Conservation (phyloP, 2,113 vertebrate genomes). For the Eulemur rufifrons region DNA sequence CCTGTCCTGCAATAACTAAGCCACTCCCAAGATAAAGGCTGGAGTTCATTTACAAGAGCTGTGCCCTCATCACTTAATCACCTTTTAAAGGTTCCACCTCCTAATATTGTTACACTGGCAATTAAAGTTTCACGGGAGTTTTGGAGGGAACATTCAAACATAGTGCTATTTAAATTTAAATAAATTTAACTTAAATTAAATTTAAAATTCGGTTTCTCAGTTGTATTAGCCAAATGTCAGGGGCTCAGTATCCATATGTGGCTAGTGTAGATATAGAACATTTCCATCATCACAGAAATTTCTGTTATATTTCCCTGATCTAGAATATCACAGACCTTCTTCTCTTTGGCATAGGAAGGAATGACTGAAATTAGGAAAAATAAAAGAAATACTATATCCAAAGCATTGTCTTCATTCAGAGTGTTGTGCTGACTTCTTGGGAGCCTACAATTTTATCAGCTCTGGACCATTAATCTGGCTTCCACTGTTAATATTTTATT, state of each 20-base stretch:
- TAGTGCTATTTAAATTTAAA: not conserved
- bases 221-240: not conserved
- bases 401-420: not conserved
- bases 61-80: not conserved
- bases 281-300: not conserved
- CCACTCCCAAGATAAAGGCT: not conserved
- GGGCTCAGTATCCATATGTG: not conserved
- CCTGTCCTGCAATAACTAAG: not conserved
- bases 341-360: not conserved
- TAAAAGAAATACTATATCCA: not conserved
- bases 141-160: not conserved
- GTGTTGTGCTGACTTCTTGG: not conserved
- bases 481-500: constrained; percentile 31
- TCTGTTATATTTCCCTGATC: not conserved
- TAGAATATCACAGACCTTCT: not conserved
- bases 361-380: not conserved
- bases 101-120: not conserved
- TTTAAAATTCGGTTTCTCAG: not conserved
- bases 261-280: not conserved
- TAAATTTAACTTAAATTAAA: not conserved
- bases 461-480: not conserved
- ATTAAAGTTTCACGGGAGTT: not conserved
- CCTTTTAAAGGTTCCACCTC: not conserved
- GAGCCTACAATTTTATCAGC: not conserved
- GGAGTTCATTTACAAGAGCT: not conserved